These are phyloP conservation scores for Drosophila elegans DNA, from an alignment of 1,140 invertebrate species.

Conservation along the genomic window DNA sequence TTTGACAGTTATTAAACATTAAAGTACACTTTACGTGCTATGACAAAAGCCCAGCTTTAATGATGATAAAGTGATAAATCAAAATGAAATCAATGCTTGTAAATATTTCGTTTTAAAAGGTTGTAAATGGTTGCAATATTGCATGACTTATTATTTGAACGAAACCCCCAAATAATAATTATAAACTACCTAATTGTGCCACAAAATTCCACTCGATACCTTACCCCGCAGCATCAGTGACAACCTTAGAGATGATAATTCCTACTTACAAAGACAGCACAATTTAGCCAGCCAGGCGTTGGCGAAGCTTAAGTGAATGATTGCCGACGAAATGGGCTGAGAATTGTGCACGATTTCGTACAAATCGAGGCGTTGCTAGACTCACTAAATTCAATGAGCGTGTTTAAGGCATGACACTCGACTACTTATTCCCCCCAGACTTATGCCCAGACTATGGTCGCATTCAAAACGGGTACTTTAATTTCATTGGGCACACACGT, in stretches of 20 bases:
- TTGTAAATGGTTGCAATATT: too few relatives aligned
- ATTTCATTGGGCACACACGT: constrained; percentile 15
- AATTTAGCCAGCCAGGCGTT: constrained; percentile 61
- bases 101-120: too few relatives aligned
- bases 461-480: constrained; percentile 25
- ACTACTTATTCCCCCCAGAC: neutral
- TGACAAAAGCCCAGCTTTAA: neutral
- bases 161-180: neutral
- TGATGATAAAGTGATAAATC: too few relatives aligned
- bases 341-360: constrained; percentile 67
- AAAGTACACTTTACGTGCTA: too few relatives aligned
- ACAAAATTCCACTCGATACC: constrained; percentile 20
- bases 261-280: constrained; percentile 49
- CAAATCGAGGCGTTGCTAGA: constrained; percentile 32
- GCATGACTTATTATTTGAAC: too few relatives aligned
- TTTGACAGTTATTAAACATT: neutral
- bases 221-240: neutral
- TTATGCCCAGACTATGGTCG: neutral
- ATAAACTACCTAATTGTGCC: constrained; percentile 12
- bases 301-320: constrained; percentile 75
- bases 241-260: constrained; percentile 37
- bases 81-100: too few relatives aligned
- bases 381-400: constrained; percentile 35
- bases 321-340: constrained; percentile 58
- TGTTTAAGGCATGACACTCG: neutral